A percentile compares a stretch with the other conserved stretches of the same genome.
Evolutionary conservation across 2,113 vertebrate species (phyloP).

Genomic region (Trichomycterus rosablanca): DNA sequence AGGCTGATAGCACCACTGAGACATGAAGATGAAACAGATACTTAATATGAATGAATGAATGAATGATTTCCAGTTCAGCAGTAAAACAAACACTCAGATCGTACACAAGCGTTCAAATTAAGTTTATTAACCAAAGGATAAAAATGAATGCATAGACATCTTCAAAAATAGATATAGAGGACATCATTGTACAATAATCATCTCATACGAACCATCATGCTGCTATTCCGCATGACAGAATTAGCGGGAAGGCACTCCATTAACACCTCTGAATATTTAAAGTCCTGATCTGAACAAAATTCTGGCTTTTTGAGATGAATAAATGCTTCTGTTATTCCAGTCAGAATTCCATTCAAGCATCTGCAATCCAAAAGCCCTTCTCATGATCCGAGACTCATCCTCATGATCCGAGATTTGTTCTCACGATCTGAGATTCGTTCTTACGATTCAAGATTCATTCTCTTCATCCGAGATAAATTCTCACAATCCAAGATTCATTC

Average conservation of each 20-base stretch:
- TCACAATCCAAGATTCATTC: too few relatives aligned
- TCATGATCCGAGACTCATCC: too few relatives aligned
- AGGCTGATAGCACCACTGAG: too few relatives aligned
- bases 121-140: slow-evolving; percentile 72
- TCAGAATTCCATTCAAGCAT: slow-evolving; percentile 24
- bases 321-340: not conserved
- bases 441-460: too few relatives aligned
- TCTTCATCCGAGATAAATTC: too few relatives aligned
- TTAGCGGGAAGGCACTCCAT: slow-evolving; percentile 64
- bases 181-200: slow-evolving; percentile 54
- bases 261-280: slow-evolving; percentile 51
- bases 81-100: not conserved
- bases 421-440: too few relatives aligned
- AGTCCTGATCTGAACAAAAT: slow-evolving; percentile 36
- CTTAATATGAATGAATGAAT: too few relatives aligned
- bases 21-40: too few relatives aligned
- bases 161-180: slow-evolving; percentile 70
- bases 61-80: too few relatives aligned
- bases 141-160: slow-evolving; percentile 69
- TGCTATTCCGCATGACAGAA: slow-evolving; percentile 39
- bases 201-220: slow-evolving; percentile 35
- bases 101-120: slow-evolving; percentile 46
- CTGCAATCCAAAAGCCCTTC: too few relatives aligned
- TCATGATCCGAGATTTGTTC: too few relatives aligned
- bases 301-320: slow-evolving; percentile 2